phyloP scores from a whole-genome alignment of 2,113 vertebrate genomes.

The Perca fluviatilis region DNA sequence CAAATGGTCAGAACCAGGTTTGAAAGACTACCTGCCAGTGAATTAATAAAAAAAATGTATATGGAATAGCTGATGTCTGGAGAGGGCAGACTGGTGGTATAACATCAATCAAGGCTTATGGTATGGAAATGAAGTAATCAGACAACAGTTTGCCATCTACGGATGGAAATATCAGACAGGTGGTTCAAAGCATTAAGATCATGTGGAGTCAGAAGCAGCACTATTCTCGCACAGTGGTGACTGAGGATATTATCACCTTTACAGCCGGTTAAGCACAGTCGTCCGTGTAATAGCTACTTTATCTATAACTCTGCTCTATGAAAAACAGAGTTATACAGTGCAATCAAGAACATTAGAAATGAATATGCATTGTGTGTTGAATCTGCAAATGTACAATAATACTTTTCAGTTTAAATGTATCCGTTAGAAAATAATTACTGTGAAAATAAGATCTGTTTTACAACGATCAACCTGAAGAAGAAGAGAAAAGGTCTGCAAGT shows the following conservation, averaged over 20 bases:
- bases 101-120: slow-evolving; percentile 16
- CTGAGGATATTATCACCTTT: slow-evolving; percentile 5
- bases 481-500: slow-evolving; percentile 55
- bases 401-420: slow-evolving; percentile 46
- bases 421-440: slow-evolving; percentile 68
- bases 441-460: slow-evolving; percentile 52
- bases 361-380: slow-evolving; percentile 9
- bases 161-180: background rate
- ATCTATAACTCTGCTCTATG: slow-evolving; percentile 33
- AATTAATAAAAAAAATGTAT: background rate
- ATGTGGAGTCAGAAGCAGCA: slow-evolving; percentile 33
- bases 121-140: background rate
- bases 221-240: slow-evolving; percentile 36
- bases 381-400: slow-evolving; percentile 42
- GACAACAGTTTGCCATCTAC: background rate
- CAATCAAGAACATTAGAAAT: slow-evolving; percentile 20
- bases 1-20: background rate
- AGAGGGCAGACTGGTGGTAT: background rate
- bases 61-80: background rate
- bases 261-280: slow-evolving; percentile 29
- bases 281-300: slow-evolving; percentile 43
- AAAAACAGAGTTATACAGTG: slow-evolving; percentile 41
- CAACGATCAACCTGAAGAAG: slow-evolving; percentile 67
- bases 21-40: slow-evolving; percentile 1
- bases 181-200: slow-evolving; percentile 17